These are phyloP conservation scores for Drosophila ficusphila DNA, from an alignment of 1,140 invertebrate species.

Conservation along the genomic window DNA sequence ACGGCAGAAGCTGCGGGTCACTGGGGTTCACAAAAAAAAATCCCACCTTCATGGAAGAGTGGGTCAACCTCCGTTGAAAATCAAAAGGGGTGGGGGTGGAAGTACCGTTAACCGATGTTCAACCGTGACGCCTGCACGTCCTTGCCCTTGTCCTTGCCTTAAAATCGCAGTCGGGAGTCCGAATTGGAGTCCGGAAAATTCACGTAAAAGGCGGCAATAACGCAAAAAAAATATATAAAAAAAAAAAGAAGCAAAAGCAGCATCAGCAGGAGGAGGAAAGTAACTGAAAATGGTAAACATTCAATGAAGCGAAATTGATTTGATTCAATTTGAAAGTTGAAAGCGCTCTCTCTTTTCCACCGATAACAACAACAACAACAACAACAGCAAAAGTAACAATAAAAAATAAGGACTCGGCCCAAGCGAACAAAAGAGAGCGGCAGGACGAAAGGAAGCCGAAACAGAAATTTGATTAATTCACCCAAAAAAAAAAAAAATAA, in stretches of 20 bases:
- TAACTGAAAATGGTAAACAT: constrained; percentile 68
- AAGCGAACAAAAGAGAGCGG: not conserved
- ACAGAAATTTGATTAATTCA: constrained; percentile 26
- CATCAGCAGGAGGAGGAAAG: constrained; percentile 6
- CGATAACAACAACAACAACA: constrained; percentile 31
- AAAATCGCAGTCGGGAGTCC: not conserved
- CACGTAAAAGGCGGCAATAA: constrained; percentile 34
- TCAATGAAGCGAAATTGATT: constrained; percentile 77
- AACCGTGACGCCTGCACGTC: constrained; percentile 38
- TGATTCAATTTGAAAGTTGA: constrained; percentile 75
- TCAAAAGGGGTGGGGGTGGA: not conserved
- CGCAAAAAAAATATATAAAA: too few relatives aligned
- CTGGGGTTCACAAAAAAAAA: constrained; percentile 2
- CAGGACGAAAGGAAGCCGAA: not conserved
- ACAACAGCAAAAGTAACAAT: constrained; percentile 3
- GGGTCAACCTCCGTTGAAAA: too few relatives aligned
- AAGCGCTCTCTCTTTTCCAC: constrained; percentile 6
- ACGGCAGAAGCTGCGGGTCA: not conserved
- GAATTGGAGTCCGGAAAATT: constrained; percentile 26
- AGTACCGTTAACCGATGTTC: constrained; percentile 8
- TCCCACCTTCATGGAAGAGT: constrained; percentile 11
- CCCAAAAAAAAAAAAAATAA: too few relatives aligned
- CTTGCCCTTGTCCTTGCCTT: constrained; percentile 24
- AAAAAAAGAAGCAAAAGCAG: too few relatives aligned
- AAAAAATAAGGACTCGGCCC: not conserved